These are phyloP conservation scores for Cacoxenus indagator DNA, from an alignment of 2,888 invertebrate genomes.

Conservation along the genomic window DNA sequence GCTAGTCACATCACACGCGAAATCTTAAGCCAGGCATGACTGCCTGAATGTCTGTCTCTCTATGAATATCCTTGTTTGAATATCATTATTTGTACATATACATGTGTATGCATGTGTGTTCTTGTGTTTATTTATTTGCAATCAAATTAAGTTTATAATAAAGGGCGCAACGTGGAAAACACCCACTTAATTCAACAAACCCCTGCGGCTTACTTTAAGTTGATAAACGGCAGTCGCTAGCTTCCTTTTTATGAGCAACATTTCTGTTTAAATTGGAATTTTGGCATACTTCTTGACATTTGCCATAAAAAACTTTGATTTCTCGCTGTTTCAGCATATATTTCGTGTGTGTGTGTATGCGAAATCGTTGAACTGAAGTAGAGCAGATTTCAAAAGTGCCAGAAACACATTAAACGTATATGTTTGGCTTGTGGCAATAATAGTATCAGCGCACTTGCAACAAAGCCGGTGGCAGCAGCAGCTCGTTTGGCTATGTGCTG, in stretches of 20 bases:
- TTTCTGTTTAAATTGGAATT: constrained; percentile 1
- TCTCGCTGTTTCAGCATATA: too few species aligned
- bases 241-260: not conserved
- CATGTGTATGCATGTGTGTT: constrained; percentile 51
- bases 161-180: constrained; percentile 31
- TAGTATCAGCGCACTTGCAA: constrained; percentile 16
- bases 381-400: not conserved
- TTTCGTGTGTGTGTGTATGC: not conserved
- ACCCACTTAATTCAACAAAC: constrained; percentile 15
- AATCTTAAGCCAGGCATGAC: not conserved
- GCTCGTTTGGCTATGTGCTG: not conserved
- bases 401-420: not conserved
- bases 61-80: not conserved
- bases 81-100: constrained; percentile 19
- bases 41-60: not conserved
- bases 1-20: not conserved
- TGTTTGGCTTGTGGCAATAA: constrained; percentile 14
- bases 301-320: too few species aligned
- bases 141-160: constrained; percentile 63
- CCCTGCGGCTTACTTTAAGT: not conserved
- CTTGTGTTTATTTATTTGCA: constrained; percentile 60
- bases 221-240: constrained; percentile 9
- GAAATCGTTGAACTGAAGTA: not conserved
- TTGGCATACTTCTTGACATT: constrained; percentile 6
- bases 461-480: not conserved